These are phyloP conservation scores for Panagrolaimus sp. DNA, from an alignment of 1,140 invertebrate genomes.

Conservation along the genomic window DNA sequence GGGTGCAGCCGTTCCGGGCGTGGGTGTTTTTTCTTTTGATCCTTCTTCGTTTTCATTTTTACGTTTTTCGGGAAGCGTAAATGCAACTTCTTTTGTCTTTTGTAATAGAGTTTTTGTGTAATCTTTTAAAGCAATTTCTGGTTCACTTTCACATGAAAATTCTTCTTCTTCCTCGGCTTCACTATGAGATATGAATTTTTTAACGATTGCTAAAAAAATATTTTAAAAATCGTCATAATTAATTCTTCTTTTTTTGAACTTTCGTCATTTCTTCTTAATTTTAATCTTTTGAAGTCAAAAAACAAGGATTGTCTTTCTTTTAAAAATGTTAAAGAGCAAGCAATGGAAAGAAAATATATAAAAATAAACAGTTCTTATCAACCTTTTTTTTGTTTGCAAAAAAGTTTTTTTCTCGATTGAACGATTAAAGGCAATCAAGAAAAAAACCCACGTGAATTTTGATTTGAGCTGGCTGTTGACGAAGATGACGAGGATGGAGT, in stretches of 20 bases:
- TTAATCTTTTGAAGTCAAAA: neutral
- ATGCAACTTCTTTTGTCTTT: no score
- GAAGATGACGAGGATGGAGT: slow-evolving; percentile 1
- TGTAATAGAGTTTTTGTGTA: neutral
- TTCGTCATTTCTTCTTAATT: neutral
- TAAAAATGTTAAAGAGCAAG: no score
- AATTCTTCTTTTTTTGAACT: neutral
- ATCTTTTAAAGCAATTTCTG: neutral
- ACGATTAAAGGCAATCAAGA: no score
- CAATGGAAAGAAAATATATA: no score
- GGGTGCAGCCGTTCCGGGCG: neutral
- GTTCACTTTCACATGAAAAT: neutral
- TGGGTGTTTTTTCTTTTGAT: neutral
- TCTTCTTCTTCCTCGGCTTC: neutral
- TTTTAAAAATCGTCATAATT: neutral
- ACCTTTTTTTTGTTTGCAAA: no score
- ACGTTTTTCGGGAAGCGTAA: neutral
- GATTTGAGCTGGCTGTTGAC: neutral
- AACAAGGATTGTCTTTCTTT: neutral
- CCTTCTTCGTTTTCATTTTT: neutral
- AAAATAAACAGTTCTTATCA: no score
- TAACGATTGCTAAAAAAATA: neutral
- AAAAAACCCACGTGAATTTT: no score
- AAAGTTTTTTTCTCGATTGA: no score
- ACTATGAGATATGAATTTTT: slow-evolving; percentile 1